A percentile compares a stretch with the other conserved stretches of the same genome.
These are phyloP conservation scores for Drosophila tsacasi DNA, from an alignment of 1,140 invertebrate genomes.

Conservation along the genomic window DNA sequence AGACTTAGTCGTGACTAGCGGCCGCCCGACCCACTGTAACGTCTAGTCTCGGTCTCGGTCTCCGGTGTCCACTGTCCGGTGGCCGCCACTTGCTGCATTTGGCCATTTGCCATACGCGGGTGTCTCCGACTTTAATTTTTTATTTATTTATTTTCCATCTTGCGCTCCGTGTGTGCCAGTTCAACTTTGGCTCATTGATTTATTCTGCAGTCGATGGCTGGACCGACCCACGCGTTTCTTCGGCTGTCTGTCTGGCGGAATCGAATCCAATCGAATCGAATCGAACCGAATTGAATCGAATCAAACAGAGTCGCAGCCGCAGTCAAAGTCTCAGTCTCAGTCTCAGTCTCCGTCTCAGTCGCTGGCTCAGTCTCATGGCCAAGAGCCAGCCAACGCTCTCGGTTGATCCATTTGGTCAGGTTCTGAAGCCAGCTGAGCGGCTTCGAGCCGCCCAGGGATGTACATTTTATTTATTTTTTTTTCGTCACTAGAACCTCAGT, in stretches of 20 bases:
- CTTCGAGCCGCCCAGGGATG: not conserved
- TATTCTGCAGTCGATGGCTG: slow-evolving; percentile 52
- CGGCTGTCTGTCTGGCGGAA: slow-evolving; percentile 17
- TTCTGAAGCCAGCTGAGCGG: slow-evolving; percentile 3
- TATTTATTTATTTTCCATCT: slow-evolving; percentile 18
- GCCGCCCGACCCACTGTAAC: slow-evolving; percentile 13
- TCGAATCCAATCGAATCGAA: slow-evolving; percentile 23
- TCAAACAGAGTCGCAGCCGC: slow-evolving; percentile 1
- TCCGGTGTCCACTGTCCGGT: slow-evolving; percentile 5
- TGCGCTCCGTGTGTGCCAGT: slow-evolving; percentile 45
- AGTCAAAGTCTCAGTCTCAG: not conserved
- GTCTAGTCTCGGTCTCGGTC: slow-evolving; percentile 8
- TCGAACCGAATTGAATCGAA: slow-evolving; percentile 31
- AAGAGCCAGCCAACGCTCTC: slow-evolving; percentile 17
- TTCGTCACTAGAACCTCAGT: too few species aligned
- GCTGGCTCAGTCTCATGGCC: slow-evolving; percentile 1
- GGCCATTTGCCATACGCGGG: slow-evolving; percentile 69
- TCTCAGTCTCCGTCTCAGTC: not conserved
- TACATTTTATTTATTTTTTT: too few species aligned
- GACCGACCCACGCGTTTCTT: slow-evolving; percentile 57
- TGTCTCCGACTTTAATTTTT: slow-evolving; percentile 53
- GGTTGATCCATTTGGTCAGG: slow-evolving; percentile 3
- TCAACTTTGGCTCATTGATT: slow-evolving; percentile 66
- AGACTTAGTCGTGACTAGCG: slow-evolving; percentile 50
- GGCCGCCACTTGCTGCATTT: slow-evolving; percentile 55